Conservation (phyloP, 2,888 invertebrate species). For the Salpingus planirostris region DNA sequence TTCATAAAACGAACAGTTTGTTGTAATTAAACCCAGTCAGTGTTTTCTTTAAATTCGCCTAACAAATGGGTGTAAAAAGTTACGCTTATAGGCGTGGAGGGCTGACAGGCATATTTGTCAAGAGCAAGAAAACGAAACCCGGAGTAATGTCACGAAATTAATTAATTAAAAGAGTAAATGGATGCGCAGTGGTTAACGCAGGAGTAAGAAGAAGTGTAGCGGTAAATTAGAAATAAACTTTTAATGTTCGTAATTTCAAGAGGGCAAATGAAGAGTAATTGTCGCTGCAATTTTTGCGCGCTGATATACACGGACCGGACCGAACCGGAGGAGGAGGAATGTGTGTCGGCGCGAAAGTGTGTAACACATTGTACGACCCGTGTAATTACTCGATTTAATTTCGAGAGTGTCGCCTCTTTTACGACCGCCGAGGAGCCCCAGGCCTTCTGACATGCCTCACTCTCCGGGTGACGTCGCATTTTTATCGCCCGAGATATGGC, state of each 20-base stretch:
- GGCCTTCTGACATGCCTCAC: slow-evolving; percentile 11
- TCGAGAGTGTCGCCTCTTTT: slow-evolving; percentile 6
- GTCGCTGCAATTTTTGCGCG: slow-evolving; percentile 9
- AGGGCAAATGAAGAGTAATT: slow-evolving; percentile 30
- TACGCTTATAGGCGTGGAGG: slow-evolving; percentile 16
- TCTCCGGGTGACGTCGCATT: slow-evolving; percentile 14
- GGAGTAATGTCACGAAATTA: slow-evolving; percentile 30
- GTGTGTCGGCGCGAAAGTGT: no score
- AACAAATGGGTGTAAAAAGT: slow-evolving; percentile 22
- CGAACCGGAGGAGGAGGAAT: no score
- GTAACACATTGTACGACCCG: no score
- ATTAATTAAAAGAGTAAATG: slow-evolving; percentile 29
- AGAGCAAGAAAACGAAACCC: slow-evolving; percentile 21
- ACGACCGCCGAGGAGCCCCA: slow-evolving; percentile 6
- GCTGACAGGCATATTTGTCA: slow-evolving; percentile 23
- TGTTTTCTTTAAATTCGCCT: slow-evolving; percentile 21
- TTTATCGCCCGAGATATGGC: slow-evolving; percentile 15
- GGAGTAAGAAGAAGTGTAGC: slow-evolving; percentile 26
- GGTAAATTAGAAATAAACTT: slow-evolving; percentile 34
- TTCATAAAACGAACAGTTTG: slow-evolving; percentile 17
- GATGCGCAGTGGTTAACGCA: slow-evolving; percentile 23
- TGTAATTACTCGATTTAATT: slow-evolving; percentile 14
- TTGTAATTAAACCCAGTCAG: slow-evolving; percentile 21
- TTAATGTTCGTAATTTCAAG: slow-evolving; percentile 30
- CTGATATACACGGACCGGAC: no score